phyloP scores from a whole-genome alignment of 2,113 vertebrate genomes.

The Pontoporia blainvillei region DNA sequence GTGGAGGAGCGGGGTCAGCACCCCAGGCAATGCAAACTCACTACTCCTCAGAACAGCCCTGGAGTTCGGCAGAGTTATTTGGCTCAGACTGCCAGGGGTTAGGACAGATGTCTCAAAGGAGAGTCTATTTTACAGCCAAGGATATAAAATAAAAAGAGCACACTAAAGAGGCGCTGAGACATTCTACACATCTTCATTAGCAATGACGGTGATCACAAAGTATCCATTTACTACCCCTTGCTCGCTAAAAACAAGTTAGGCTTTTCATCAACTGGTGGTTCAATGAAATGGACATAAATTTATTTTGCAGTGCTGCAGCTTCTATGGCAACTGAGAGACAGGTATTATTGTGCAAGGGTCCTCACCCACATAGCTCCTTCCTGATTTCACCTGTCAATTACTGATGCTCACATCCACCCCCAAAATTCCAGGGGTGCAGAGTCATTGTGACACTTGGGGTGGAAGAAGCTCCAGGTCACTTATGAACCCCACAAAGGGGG shows the following conservation, averaged over 20 bases:
- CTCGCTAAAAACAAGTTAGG: neutral
- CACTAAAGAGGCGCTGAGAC: neutral
- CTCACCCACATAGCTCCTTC: neutral
- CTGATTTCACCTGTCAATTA: neutral
- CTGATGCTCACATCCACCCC: neutral
- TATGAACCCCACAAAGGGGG: neutral
- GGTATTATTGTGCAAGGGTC: fast-evolving
- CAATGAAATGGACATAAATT: neutral
- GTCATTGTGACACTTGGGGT: neutral
- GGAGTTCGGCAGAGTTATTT: neutral
- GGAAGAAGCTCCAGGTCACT: neutral
- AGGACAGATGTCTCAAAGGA: neutral
- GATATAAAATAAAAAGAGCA: neutral
- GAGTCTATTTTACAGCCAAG: neutral
- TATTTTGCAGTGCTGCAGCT: neutral
- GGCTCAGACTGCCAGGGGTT: neutral
- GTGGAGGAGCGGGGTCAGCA: neutral
- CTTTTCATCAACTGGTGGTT: neutral
- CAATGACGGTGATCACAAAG: neutral
- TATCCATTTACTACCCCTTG: neutral
- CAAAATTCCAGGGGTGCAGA: neutral
- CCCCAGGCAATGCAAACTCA: neutral
- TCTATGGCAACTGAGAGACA: neutral
- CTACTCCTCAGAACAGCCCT: neutral
- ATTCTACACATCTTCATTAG: neutral